phyloP scores from a whole-genome alignment of 2,797 vertebrate species.

The Hozukius guyotensis region DNA sequence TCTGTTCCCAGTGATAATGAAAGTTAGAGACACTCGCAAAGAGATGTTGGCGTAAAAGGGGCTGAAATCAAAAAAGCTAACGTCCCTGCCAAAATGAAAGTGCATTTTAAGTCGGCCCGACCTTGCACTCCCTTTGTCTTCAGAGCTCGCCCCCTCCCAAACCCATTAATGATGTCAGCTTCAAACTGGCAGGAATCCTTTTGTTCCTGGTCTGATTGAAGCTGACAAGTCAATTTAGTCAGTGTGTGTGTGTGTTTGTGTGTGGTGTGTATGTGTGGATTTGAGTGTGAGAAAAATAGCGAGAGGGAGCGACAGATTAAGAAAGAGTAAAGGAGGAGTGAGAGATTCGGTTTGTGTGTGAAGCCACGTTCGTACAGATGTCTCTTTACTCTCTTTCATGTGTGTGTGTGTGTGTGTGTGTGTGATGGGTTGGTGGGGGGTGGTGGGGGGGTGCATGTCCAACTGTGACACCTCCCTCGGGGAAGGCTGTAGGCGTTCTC shows the following conservation, averaged over 20 bases:
- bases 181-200: constrained; percentile 80
- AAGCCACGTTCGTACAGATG: constrained; percentile 28
- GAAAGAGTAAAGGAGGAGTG: constrained; percentile 43
- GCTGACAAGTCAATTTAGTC: constrained; percentile 84
- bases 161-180: constrained; percentile 79
- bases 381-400: constrained; percentile 10
- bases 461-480: constrained; percentile 64
- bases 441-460: constrained; percentile 29
- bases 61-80: constrained; percentile 69
- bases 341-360: constrained; percentile 40
- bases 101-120: constrained; percentile 76
- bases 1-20: constrained; percentile 74
- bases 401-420: background rate
- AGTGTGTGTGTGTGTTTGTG: constrained; percentile 49
- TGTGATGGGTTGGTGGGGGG: background rate
- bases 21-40: constrained; percentile 70
- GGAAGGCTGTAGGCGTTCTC: constrained; percentile 54
- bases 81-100: constrained; percentile 76
- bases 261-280: constrained; percentile 52
- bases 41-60: constrained; percentile 60
- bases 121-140: constrained; percentile 79
- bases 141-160: constrained; percentile 69
- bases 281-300: constrained; percentile 42
- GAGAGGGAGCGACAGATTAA: constrained; percentile 44
- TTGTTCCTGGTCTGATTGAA: constrained; percentile 82